These are phyloP conservation scores for Perdita meconis DNA, from an alignment of 2,888 invertebrate genomes.

Conservation along the genomic window DNA sequence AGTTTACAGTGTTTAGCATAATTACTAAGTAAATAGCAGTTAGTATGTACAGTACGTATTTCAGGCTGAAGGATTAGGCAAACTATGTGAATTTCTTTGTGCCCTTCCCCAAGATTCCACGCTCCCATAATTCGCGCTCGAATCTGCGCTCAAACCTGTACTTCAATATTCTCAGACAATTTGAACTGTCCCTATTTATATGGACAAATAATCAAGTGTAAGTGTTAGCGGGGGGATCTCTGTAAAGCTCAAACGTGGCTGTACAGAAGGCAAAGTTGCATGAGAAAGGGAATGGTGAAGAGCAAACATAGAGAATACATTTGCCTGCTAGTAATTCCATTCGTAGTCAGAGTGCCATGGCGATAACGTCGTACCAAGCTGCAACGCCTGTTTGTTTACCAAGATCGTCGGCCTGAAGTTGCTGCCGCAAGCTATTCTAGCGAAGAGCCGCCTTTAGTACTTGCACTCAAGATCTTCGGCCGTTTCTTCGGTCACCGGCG, in stretches of 20 bases:
- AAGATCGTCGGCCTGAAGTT: conserved; percentile 54
- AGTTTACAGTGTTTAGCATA: no score
- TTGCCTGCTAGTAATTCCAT: conserved; percentile 69
- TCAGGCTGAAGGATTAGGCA: no score
- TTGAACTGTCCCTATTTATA: background rate
- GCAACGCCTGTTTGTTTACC: conserved; percentile 64
- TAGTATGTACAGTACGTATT: no score
- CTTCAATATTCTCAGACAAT: no score
- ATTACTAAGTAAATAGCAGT: no score
- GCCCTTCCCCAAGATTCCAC: no score
- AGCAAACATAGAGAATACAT: conserved; percentile 69
- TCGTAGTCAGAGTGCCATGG: conserved; percentile 54
- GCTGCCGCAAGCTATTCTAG: conserved; percentile 13
- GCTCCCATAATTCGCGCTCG: no score
- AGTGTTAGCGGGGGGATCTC: conserved; percentile 17
- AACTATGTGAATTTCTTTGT: no score
- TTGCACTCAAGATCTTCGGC: background rate
- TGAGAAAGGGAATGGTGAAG: conserved; percentile 24
- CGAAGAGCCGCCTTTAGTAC: background rate
- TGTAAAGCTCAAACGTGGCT: conserved; percentile 13
- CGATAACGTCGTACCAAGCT: conserved; percentile 68
- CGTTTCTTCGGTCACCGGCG: background rate
- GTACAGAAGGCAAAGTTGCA: background rate
- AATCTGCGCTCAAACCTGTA: no score
- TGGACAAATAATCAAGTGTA: conserved; percentile 1